Percentiles rank a stretch among this genome's conserved stretches.
Conservation (phyloP, 1,140 invertebrate genomes). For the Hetaerina americana region DNA sequence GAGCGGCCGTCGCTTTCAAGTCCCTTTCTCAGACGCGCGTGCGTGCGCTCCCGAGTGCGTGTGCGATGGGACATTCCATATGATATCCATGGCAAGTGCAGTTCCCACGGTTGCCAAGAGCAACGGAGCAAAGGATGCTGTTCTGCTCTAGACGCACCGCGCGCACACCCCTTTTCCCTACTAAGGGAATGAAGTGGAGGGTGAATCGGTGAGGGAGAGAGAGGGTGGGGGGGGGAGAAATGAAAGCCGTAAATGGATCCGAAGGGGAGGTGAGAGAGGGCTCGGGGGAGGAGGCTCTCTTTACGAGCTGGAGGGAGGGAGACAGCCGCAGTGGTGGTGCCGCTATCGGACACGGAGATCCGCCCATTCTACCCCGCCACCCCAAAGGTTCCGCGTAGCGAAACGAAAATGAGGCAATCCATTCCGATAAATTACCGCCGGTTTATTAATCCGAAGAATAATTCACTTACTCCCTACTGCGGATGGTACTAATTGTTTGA, state of each 20-base stretch:
- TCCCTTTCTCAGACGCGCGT: no score
- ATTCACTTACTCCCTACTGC: background rate
- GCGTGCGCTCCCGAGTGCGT: no score
- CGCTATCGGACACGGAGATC: no score
- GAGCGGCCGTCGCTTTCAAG: no score
- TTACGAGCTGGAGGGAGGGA: background rate
- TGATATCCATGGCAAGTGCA: no score
- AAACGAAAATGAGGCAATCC: background rate
- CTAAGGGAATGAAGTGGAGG: background rate
- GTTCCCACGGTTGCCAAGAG: background rate
- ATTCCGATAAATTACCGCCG: background rate
- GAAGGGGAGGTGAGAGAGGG: background rate
- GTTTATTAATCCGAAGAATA: background rate
- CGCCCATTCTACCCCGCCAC: no score
- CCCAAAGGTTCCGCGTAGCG: background rate
- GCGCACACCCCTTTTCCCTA: background rate
- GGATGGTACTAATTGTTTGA: background rate
- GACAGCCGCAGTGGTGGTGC: no score
- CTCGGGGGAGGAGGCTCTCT: background rate
- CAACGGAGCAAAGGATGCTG: no score
- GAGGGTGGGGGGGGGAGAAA: background rate
- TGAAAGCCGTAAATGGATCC: background rate
- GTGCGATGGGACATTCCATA: no score
- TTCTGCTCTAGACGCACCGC: background rate
- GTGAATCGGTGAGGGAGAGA: no score